Evolutionary conservation across 2,797 vertebrate species (phyloP).

Genomic region (Rousettus madagascariensis): DNA sequence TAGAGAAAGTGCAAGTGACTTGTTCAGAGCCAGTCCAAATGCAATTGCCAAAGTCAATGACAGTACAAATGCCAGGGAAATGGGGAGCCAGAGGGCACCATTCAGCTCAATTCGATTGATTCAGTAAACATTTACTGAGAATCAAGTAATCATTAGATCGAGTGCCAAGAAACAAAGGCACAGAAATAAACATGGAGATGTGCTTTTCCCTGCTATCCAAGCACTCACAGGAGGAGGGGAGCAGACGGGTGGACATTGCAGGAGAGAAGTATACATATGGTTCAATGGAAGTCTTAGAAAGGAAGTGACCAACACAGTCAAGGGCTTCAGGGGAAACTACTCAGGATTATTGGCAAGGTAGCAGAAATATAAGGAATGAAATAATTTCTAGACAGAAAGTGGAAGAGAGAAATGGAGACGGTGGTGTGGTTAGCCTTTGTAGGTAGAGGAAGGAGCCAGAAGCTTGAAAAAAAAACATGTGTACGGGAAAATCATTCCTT

Average conservation of each 20-base stretch:
- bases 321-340: neutral
- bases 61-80: neutral
- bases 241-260: fast-evolving
- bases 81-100: too few species aligned
- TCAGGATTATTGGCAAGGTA: neutral
- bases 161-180: neutral
- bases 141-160: neutral
- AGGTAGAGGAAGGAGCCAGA: neutral
- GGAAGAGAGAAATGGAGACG: neutral
- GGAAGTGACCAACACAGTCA: fast-evolving
- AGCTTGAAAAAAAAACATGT: neutral
- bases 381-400: neutral
- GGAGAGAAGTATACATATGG: neutral
- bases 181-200: neutral
- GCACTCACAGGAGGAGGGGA: too few species aligned
- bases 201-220: neutral
- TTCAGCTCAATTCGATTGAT: neutral
- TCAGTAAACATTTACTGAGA: neutral
- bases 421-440: neutral
- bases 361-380: neutral
- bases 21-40: neutral
- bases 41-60: neutral
- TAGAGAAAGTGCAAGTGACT: neutral
- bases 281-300: neutral
- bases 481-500: neutral